phyloP scores from a whole-genome alignment of 2,113 vertebrate genomes.

The human (Homo sapiens) region GRCh38 chr3:183714501-183715000 shows the following conservation, averaged over 20 bases:
- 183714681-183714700: neutral
- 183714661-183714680: neutral
- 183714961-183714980: neutral
- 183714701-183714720: constrained; percentile 1
- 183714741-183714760: neutral
- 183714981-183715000: neutral
- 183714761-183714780: neutral
- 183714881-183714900: neutral
- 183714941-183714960: constrained; percentile 16
- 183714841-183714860: constrained; percentile 23
- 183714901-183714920: neutral
- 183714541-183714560: neutral
- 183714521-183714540: constrained; percentile 7
- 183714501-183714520: neutral
- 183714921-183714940: neutral
- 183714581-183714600: neutral
- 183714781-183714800: neutral
- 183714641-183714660: neutral
- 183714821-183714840: constrained; percentile 8
- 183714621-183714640: neutral
- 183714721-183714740: neutral
- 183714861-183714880: constrained; percentile 35
- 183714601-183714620: neutral
- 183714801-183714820: neutral
- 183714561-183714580: neutral